Evolutionary conservation across 2,888 invertebrate species (phyloP), one percentile per base, ranked within the genome.

Genomic region (Prenolepis imparis): DNA sequence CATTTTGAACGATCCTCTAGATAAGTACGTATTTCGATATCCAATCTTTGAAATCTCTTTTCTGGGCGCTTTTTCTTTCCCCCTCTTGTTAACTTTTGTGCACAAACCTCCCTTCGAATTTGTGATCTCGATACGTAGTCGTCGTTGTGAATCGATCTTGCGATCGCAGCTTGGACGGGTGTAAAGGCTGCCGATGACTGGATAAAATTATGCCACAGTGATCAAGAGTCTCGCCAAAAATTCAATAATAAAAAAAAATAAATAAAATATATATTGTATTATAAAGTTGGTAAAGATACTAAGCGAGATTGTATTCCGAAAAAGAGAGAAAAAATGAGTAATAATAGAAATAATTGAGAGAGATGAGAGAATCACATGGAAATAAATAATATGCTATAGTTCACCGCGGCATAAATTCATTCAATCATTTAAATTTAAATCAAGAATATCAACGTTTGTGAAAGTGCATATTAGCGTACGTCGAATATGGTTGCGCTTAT

Each of bases 111-210:
- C 44, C 48, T 15, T 36, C 75, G 28, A 52, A 73, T 72, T 74
- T 68, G 44, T 67, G n/a, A 32, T 77, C 61, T 59, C 48, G 32
- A 77, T 82, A 59, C 64, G 39, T 48, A 72, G 44, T 78, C 75
- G 55, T 87, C 85, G 85, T 84, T 82, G 84, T 82, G 78, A 75
- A 82, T 85, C 73, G 80, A 88, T 88, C 72, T 70, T 57, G 77
- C 77, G 84, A 86, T 87, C 67, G 74, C 72, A 78, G 68, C 48
- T 82, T 66, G 77, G 73, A 74, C 78, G 83, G 64, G 64, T 84
- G 59, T 61, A 57, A 63, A 41, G 68, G 64, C 67, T 68, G 73
- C 64, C 81, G 74, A 41, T 72, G 59, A 78, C 21, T 82, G 59
- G 32, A 70, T 44, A 32, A 15, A 28, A 67, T 75, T 52, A 44